Evolutionary conservation across 1,140 invertebrate genomes (phyloP), one percentile per base, ranked within the genome.

Genomic region (Caenorhabditis tropicalis): DNA sequence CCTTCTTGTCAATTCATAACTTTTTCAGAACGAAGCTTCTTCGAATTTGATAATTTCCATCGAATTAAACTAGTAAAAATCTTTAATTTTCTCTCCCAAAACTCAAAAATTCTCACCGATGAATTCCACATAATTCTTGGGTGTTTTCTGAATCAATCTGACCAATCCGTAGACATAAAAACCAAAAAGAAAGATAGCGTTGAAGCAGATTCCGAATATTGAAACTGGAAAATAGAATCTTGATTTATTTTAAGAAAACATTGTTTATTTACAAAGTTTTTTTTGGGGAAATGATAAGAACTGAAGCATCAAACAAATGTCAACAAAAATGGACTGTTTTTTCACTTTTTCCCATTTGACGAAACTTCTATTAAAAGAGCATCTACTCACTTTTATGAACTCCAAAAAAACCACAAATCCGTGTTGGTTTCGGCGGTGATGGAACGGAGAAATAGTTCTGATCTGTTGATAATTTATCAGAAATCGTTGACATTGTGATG

Each of bases 361-460:
- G n/a, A 19, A 53, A 60, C 6, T 31, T 16, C 7, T 43, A 27
- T 10, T 12, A 27, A 19, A n/a, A n/a, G n/a, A n/a, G n/a, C n/a
- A n/a, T n/a, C n/a, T n/a, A 43, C 65, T 74, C 5, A 74, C 65
- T 46, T 24, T 74, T 74, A 74, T 74, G 65, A 27, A 74, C 65
- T 1, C 65, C 65, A 74, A 74, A 74, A 74, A 24, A 74, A 10
- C 65, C 65, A 10, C 65, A 74, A 19, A 74, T 39, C n/a, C 36
- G 43, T 19, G 65, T 74, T 43, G 65, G 65, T 43, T 74, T 74
- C 10, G 65, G 65, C 10, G 65, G 27, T 43, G 65, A 5, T 15
- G 65, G 65, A 19, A 74, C 19, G n/a, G 65, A 74, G n/a, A 74
- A 74, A 74, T 74, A 74, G 29, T 74, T 74, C 33, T 74, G 65